Evolutionary conservation across 2,113 vertebrate species (phyloP).

Genomic region (Podarcis cretensis): DNA sequence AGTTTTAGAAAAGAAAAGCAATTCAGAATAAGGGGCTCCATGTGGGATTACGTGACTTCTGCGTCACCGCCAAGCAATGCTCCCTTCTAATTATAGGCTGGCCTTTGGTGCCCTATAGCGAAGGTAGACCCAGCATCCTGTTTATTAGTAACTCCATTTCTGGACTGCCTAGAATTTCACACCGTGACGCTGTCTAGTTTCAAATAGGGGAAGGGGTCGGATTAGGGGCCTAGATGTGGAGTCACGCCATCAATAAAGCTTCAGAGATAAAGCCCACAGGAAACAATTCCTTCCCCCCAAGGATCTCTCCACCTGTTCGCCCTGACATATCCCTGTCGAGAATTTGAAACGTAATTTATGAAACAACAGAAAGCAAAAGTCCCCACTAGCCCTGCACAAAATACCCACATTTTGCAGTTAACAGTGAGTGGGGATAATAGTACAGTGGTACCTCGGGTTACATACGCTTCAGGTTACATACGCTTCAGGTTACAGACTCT

Average conservation of each 20-base stretch:
- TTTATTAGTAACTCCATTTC: not conserved
- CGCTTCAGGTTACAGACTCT: too few species aligned
- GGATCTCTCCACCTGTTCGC: not conserved
- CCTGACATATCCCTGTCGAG: not conserved
- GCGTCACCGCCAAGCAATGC: not conserved
- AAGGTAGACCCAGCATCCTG: not conserved
- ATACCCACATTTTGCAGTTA: not conserved
- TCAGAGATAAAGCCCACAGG: not conserved
- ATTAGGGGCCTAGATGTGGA: not conserved
- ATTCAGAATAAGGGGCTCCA: not conserved
- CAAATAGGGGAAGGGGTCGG: not conserved
- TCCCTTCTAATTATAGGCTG: conserved; percentile 22
- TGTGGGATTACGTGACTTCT: not conserved
- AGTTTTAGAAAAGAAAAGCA: not conserved
- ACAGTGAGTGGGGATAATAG: not conserved
- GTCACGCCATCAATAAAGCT: not conserved
- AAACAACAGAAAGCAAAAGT: not conserved
- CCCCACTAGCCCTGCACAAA: not conserved
- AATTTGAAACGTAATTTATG: not conserved
- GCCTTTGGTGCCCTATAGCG: not conserved
- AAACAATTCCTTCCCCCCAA: not conserved
- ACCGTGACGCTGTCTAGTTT: not conserved
- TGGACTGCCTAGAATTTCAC: not conserved
- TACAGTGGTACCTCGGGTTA: not conserved
- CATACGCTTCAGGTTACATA: too few species aligned